These are phyloP conservation scores for Magallana gigas DNA, from an alignment of 1,140 invertebrate genomes.

Conservation along the genomic window DNA sequence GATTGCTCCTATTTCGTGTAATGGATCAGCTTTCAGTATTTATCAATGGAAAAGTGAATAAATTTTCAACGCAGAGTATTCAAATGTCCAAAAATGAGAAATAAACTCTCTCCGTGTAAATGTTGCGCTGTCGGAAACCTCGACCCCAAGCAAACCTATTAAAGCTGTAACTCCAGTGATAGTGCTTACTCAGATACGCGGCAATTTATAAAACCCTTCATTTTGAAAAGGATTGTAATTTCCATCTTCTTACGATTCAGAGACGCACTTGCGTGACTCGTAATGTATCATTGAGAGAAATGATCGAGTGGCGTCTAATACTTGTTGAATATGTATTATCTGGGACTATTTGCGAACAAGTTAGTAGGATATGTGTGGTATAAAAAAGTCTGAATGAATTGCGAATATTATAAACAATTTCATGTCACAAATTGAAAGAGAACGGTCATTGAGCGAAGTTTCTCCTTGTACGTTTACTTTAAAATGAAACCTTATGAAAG, in stretches of 20 bases:
- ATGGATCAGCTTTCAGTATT: slow-evolving; percentile 25
- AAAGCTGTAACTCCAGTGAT: background rate
- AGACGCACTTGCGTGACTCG: background rate
- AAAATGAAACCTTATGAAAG: no score
- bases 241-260: background rate
- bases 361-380: background rate
- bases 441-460: no score
- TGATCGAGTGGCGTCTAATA: background rate
- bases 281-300: slow-evolving; percentile 17
- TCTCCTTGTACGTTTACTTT: no score
- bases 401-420: background rate
- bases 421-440: background rate
- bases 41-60: slow-evolving; percentile 31
- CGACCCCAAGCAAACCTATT: background rate
- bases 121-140: background rate
- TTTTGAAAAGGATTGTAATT: slow-evolving; percentile 6
- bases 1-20: slow-evolving; percentile 33
- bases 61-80: slow-evolving; percentile 16
- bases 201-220: background rate
- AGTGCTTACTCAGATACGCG: background rate
- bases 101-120: background rate
- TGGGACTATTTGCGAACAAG: background rate
- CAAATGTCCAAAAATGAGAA: background rate
- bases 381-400: background rate
- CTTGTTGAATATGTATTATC: background rate